A percentile compares a stretch with the other conserved stretches of the same genome.
Evolutionary conservation across 2,888 invertebrate species (phyloP).

Genomic region (Lepeophtheirus nordmannii): DNA sequence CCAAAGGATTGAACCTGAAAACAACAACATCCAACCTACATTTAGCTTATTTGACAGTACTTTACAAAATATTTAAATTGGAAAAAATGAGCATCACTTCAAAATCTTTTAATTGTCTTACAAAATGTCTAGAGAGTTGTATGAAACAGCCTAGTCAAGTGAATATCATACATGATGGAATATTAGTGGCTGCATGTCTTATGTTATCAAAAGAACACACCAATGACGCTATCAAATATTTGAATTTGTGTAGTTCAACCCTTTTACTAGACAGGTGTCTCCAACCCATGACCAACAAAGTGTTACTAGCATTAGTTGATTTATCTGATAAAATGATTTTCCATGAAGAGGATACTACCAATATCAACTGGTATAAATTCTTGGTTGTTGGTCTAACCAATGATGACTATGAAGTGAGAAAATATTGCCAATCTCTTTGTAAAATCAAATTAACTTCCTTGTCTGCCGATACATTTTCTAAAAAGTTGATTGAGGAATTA

Average conservation of each 20-base stretch:
- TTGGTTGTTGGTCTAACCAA: background rate
- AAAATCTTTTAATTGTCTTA: constrained; percentile 41
- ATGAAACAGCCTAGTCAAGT: constrained; percentile 53
- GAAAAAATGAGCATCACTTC: constrained; percentile 40
- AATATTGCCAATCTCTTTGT: background rate
- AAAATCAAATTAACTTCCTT: background rate
- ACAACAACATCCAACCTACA: constrained; percentile 59
- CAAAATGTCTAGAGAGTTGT: constrained; percentile 58
- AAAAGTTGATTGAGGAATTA: background rate
- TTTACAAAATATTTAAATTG: constrained; percentile 37
- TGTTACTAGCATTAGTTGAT: background rate
- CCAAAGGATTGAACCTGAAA: constrained; percentile 53
- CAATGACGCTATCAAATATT: background rate
- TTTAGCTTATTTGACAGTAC: constrained; percentile 48
- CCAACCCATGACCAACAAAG: background rate
- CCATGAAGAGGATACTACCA: background rate
- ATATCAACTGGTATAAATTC: background rate
- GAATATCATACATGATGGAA: constrained; percentile 20
- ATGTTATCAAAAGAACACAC: background rate
- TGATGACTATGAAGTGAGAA: background rate
- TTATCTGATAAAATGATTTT: background rate
- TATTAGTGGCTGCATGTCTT: constrained; percentile 10
- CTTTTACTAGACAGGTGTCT: background rate
- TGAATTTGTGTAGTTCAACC: background rate
- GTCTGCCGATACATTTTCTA: background rate